Conservation (phyloP, 1,140 invertebrate species). For the Chironomus striatipennis region DNA sequence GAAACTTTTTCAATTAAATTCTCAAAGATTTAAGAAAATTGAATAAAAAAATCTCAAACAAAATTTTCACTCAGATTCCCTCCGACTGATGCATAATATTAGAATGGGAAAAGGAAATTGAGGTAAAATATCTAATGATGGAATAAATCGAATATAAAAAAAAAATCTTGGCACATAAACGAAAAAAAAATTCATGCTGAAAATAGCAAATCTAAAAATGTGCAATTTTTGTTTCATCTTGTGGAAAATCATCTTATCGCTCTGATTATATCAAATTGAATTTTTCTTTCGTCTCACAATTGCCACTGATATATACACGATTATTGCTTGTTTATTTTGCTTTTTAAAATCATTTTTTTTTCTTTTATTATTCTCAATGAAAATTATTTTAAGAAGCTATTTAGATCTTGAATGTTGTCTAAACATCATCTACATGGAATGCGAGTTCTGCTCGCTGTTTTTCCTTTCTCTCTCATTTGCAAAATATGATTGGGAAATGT, state of each 20-base stretch:
- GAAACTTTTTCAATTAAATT: too few relatives aligned
- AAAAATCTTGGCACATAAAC: background rate
- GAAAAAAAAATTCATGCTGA: background rate
- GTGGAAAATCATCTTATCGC: conserved; percentile 12
- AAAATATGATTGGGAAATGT: background rate
- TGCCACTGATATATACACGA: too few relatives aligned
- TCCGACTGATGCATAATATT: too few relatives aligned
- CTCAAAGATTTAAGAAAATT: too few relatives aligned
- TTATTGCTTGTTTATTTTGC: too few relatives aligned
- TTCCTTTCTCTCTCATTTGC: background rate
- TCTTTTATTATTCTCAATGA: background rate
- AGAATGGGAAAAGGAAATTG: too few relatives aligned
- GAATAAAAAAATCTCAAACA: too few relatives aligned
- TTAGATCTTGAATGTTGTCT: background rate
- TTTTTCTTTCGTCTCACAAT: background rate
- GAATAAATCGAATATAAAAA: too few relatives aligned
- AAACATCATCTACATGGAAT: background rate
- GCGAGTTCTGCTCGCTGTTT: background rate
- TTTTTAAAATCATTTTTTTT: too few relatives aligned
- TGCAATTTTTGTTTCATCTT: conserved; percentile 8
- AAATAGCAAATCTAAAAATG: background rate
- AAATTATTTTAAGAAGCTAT: background rate
- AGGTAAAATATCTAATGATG: too few relatives aligned
- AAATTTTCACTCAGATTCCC: too few relatives aligned
- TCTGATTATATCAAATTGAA: background rate